These are phyloP conservation scores for crab-eating macaque (Macaca fascicularis) DNA, from an alignment of 2,113 vertebrate species.

Conservation along the genomic window T2T-MFA8v1.1 NC_088391.1:1144001-1144500, in stretches of 20 bases:
- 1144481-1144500: not conserved
- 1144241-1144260: not conserved
- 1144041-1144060: not conserved
- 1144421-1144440: not conserved
- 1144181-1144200: not conserved
- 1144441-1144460: not conserved
- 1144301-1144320: not conserved
- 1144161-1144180: not conserved
- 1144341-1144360: not conserved
- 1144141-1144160: not conserved
- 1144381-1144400: not conserved
- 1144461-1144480: not conserved
- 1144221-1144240: not conserved
- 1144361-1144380: not conserved
- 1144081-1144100: not conserved
- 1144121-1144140: not conserved
- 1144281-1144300: not conserved
- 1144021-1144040: not conserved
- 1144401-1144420: constrained; percentile 19
- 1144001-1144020: constrained; percentile 36
- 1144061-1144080: not conserved
- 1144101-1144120: not conserved
- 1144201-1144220: not conserved
- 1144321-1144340: not conserved
- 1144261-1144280: not conserved